phyloP scores from a whole-genome alignment of 2,797 vertebrate genomes.

The Parambassis ranga region DNA sequence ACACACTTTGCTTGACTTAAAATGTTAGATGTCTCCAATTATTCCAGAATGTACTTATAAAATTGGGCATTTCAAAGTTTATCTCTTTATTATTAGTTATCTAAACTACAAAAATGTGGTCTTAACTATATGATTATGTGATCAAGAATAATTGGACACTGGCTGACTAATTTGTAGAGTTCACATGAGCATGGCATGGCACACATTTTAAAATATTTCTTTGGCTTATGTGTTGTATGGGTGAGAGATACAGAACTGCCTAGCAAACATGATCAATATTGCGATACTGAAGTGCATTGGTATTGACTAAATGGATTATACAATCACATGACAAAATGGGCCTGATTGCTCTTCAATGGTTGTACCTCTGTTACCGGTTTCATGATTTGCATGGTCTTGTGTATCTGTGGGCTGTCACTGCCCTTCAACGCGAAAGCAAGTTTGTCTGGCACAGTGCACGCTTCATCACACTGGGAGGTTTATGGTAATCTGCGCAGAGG shows the following conservation, averaged over 20 bases:
- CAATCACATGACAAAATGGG: background rate
- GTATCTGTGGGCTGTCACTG: background rate
- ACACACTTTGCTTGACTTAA: slow-evolving; percentile 34
- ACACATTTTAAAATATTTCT: slow-evolving; percentile 17
- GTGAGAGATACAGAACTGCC: too few relatives aligned
- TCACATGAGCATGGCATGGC: slow-evolving; percentile 39
- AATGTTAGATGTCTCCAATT: slow-evolving; percentile 61
- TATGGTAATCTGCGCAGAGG: slow-evolving; percentile 38
- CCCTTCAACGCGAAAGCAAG: background rate
- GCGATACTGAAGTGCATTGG: background rate
- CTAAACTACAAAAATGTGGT: too few relatives aligned
- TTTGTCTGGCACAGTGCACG: background rate
- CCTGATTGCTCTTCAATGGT: background rate
- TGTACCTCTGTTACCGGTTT: background rate
- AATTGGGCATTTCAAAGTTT: slow-evolving; percentile 11
- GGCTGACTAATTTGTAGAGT: slow-evolving; percentile 34
- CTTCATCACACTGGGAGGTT: slow-evolving; percentile 12
- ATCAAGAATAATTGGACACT: slow-evolving; percentile 59
- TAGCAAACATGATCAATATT: too few relatives aligned
- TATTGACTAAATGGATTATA: background rate
- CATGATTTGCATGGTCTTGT: background rate
- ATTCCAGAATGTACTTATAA: slow-evolving; percentile 43
- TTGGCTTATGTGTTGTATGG: background rate
- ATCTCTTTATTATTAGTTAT: slow-evolving; percentile 22
- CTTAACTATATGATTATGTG: too few relatives aligned